These are phyloP conservation scores for Loripinus fragilis DNA, from an alignment of 2,888 invertebrate species.

Conservation along the genomic window DNA sequence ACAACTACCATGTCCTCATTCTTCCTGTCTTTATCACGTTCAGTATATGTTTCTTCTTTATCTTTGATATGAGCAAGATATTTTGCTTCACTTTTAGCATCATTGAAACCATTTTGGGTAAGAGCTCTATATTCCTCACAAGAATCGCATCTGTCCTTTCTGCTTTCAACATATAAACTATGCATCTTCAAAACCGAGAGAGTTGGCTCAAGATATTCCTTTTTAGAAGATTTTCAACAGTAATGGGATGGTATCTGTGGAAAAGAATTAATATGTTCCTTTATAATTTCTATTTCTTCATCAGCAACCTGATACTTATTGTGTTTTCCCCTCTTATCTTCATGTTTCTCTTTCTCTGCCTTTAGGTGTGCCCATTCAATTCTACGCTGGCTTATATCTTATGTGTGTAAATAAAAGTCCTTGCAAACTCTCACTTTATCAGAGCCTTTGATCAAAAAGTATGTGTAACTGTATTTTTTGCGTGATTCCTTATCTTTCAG, in stretches of 20 bases:
- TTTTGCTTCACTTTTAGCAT: background rate
- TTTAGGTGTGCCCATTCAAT: conserved; percentile 12
- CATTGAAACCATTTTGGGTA: background rate
- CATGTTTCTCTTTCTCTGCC: background rate
- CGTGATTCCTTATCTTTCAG: conserved; percentile 4
- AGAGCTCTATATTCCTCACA: background rate
- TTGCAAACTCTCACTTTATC: conserved; percentile 29
- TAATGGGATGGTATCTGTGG: conserved; percentile 22
- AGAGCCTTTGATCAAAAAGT: background rate
- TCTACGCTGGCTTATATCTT: conserved; percentile 16
- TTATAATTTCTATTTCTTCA: conserved; percentile 13
- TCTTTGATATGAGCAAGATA: background rate
- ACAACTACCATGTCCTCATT: background rate
- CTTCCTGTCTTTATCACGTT: conserved; percentile 19
- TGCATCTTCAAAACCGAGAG: conserved; percentile 24
- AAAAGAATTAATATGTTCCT: conserved; percentile 33
- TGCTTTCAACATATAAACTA: conserved; percentile 18
- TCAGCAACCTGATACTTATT: background rate
- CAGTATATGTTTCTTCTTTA: conserved; percentile 11
- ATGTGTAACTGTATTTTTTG: background rate
- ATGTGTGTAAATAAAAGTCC: conserved; percentile 19
- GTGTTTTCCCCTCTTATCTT: conserved; percentile 24
- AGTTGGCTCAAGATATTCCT: conserved; percentile 24
- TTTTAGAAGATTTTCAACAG: conserved; percentile 16
- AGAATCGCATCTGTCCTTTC: conserved; percentile 10